Evolutionary conservation across 2,888 invertebrate genomes (phyloP).

Genomic region (Eristalis intricaria): DNA sequence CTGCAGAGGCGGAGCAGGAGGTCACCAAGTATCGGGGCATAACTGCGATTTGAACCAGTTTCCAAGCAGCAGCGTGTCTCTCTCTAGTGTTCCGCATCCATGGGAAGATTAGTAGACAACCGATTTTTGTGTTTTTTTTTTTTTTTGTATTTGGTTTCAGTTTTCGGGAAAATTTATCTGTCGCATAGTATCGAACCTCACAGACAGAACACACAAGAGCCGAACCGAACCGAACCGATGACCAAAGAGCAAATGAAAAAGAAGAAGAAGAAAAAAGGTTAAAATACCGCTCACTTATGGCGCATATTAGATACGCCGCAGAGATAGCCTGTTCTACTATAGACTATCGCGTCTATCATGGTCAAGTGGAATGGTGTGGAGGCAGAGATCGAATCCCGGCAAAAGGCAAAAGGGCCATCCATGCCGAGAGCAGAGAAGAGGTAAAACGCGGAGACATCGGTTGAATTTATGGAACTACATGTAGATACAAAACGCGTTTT

Average conservation of each 20-base stretch:
- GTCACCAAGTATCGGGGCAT: constrained; percentile 42
- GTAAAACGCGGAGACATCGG: constrained; percentile 63
- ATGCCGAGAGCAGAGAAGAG: constrained; percentile 17
- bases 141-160: constrained; percentile 23
- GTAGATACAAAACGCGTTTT: constrained; percentile 72
- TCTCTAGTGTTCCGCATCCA: constrained; percentile 12
- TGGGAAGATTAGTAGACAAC: constrained; percentile 68
- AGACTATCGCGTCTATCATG: constrained; percentile 68
- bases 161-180: constrained; percentile 62
- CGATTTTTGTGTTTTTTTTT: constrained; percentile 13
- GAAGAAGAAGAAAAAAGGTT: constrained; percentile 24
- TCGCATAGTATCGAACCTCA: constrained; percentile 63
- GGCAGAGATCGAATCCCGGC: constrained; percentile 1
- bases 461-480: constrained; percentile 71
- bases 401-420: not conserved
- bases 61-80: constrained; percentile 14
- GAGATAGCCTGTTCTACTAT: constrained; percentile 48
- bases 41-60: constrained; percentile 70
- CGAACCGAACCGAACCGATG: not conserved
- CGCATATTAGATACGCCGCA: constrained; percentile 70
- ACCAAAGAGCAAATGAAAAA: not conserved
- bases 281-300: constrained; percentile 70
- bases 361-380: constrained; percentile 58
- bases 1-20: constrained; percentile 1
- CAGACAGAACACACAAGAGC: constrained; percentile 20